Base-by-base conservation (phyloP, 64 coral and sea anemone species). In the Trachythela sp. region DNA sequence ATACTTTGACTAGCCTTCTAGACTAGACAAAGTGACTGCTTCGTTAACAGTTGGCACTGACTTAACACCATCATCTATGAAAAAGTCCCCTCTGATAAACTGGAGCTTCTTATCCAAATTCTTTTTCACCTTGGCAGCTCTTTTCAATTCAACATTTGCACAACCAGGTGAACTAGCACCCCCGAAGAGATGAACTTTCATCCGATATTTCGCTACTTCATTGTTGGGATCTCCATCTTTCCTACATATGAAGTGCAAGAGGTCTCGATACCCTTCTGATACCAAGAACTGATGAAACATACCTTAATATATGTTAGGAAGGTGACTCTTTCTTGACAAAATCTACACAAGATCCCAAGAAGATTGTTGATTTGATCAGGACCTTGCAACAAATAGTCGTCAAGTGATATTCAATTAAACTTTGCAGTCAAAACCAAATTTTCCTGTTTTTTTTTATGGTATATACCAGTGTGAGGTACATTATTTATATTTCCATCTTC, bases 401-500 rank as follows among this genome's bases (percentile, higher is more conserved):
- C n/a, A n/a, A n/a, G n/a, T n/a, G n/a, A n/a, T n/a, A n/a, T n/a
- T n/a, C n/a, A n/a, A n/a, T n/a, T n/a, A n/a, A n/a, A n/a, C n/a
- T n/a, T n/a, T n/a, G n/a, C n/a, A n/a, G n/a, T n/a, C n/a, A n/a
- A n/a, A n/a, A n/a, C n/a, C n/a, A n/a, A n/a, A n/a, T n/a, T n/a
- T n/a, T n/a, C n/a, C n/a, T n/a, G n/a, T n/a, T n/a, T n/a, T n/a
- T n/a, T n/a, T n/a, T n/a, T n/a, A n/a, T n/a, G n/a, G n/a, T 86
- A 86, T 48, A 91, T 56, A 3, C 84, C 89, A 33, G 84, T 91
- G 29, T 91, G 89, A 27, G 84, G 54, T 9, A 91, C 83, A 35
- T 91, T 86, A 56, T 91, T 91, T 26, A 91, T 56, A 29, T 8
- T 91, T 36, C 89, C 89, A 91, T 91, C 84, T 34, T 48, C 14